Percentiles rank a stretch among this genome's conserved stretches.
phyloP scores from a whole-genome alignment of 2,888 invertebrate genomes.

The Endotricha flammealis region DNA sequence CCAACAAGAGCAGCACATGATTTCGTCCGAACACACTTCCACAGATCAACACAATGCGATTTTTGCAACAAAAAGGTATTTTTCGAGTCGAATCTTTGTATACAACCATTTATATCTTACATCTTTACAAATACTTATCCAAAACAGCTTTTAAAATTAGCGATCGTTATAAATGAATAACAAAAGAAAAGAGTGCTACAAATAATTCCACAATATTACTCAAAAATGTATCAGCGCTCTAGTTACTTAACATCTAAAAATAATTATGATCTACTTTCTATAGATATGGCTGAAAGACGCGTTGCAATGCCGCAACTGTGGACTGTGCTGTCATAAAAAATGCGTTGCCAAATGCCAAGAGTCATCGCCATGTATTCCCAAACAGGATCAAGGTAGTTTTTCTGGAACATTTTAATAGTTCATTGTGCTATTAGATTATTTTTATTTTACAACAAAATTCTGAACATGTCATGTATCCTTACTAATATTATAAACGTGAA shows the following conservation, averaged over 20 bases:
- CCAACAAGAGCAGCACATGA: conserved; percentile 78
- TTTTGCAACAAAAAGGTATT: conserved; percentile 94
- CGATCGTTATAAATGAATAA: no score
- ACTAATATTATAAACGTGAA: no score
- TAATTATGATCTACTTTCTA: conserved; percentile 5
- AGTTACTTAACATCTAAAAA: background rate
- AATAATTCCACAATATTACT: no score
- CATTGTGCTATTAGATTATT: no score
- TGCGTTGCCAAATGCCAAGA: conserved; percentile 91
- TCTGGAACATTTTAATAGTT: no score
- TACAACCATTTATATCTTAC: background rate
- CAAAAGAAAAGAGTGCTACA: no score
- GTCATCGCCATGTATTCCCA: conserved; percentile 65
- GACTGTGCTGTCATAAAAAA: conserved; percentile 96
- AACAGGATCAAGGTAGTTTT: conserved; percentile 57
- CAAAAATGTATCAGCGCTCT: no score
- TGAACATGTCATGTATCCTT: no score
- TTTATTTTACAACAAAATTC: no score
- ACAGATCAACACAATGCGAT: conserved; percentile 93
- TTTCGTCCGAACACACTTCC: conserved; percentile 92
- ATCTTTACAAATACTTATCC: background rate
- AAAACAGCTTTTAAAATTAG: no score
- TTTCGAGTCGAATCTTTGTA: background rate
- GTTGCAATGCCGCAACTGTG: conserved; percentile 92
- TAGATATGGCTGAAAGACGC: conserved; percentile 98